These are phyloP conservation scores for Drosophila melanocephala DNA, from an alignment of 2,888 invertebrate species.

Conservation along the genomic window DNA sequence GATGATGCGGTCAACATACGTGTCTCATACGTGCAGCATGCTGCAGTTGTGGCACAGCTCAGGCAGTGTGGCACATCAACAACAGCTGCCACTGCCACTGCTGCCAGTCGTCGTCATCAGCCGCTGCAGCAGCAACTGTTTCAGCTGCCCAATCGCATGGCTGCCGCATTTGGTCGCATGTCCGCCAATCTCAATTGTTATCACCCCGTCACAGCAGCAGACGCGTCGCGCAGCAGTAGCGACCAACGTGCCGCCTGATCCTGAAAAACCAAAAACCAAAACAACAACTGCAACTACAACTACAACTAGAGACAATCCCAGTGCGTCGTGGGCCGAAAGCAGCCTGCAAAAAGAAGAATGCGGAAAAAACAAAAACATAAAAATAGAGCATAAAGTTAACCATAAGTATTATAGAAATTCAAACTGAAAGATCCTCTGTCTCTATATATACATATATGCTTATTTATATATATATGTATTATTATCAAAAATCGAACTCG, in stretches of 20 bases:
- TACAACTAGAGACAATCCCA: constrained; percentile 74
- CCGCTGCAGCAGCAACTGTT: constrained; percentile 63
- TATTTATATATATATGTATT: constrained; percentile 33
- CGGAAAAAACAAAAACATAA: constrained; percentile 20
- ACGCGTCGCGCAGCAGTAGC: constrained; percentile 21
- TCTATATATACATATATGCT: constrained; percentile 9
- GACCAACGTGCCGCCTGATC: constrained; percentile 34
- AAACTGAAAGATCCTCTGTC: constrained; percentile 38
- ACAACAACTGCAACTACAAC: constrained; percentile 11
- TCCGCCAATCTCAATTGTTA: constrained; percentile 79
- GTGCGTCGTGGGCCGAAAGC: constrained; percentile 56
- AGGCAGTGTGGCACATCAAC: constrained; percentile 31
- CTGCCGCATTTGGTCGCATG: constrained; percentile 63
- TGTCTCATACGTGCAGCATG: constrained; percentile 71
- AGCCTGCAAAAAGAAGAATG: constrained; percentile 23
- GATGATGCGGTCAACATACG: constrained; percentile 72
- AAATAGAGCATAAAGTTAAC: constrained; percentile 50
- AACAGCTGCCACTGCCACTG: not conserved
- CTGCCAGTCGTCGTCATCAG: constrained; percentile 7
- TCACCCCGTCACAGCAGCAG: constrained; percentile 39
- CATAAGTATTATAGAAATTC: constrained; percentile 57
- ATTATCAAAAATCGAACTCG: constrained; percentile 24
- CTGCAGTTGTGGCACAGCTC: constrained; percentile 67
- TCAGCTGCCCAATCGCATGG: constrained; percentile 63
- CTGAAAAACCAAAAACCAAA: not conserved